These are phyloP conservation scores for Protonemura montana DNA, from an alignment of 2,888 invertebrate genomes.

Conservation along the genomic window DNA sequence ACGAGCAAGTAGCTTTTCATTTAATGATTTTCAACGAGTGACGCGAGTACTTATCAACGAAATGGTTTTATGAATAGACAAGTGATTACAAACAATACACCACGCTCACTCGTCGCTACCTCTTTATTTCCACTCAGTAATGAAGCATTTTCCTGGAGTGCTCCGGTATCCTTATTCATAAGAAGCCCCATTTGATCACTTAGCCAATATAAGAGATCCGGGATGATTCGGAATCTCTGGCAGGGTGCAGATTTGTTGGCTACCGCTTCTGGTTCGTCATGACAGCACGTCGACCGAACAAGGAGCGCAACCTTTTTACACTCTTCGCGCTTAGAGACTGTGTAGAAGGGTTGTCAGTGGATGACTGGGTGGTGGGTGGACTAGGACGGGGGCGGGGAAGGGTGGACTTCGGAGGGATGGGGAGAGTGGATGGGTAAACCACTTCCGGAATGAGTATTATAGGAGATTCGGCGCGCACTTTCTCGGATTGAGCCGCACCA, in stretches of 20 bases:
- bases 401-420: constrained; percentile 18
- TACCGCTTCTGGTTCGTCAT: constrained; percentile 8
- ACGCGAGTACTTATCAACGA: background rate
- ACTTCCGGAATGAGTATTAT: constrained; percentile 50
- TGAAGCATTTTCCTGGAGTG: background rate
- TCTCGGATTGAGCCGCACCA: constrained; percentile 46
- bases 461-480: constrained; percentile 44
- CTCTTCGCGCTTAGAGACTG: constrained; percentile 17
- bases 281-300: constrained; percentile 4
- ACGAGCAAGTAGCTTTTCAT: background rate
- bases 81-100: background rate
- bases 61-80: constrained; percentile 12
- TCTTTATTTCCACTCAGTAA: constrained; percentile 4
- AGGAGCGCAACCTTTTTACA: constrained; percentile 34
- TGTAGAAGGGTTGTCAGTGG: constrained; percentile 37
- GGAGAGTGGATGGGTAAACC: constrained; percentile 44
- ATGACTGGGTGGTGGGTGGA: background rate
- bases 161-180: background rate
- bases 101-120: background rate
- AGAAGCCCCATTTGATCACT: constrained; percentile 22
- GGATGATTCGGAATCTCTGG: constrained; percentile 5
- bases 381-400: background rate
- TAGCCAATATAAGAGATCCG: constrained; percentile 12
- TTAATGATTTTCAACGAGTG: background rate
- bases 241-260: constrained; percentile 37